phyloP scores from a whole-genome alignment of 2,113 vertebrate genomes.

The Tachysurus fulvidraco region DNA sequence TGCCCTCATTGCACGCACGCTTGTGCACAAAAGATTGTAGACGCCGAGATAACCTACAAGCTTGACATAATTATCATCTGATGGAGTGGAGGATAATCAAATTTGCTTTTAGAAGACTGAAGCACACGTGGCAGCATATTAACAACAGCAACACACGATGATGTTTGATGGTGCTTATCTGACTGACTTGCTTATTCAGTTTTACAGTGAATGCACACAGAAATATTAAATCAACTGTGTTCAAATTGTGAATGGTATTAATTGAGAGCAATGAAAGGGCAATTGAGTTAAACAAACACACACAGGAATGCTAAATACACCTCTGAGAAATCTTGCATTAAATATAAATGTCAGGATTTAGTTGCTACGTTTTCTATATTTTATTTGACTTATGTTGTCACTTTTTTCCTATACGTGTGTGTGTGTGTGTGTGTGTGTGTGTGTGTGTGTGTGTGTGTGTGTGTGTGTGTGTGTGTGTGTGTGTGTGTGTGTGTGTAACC shows the following conservation, averaged over 20 bases:
- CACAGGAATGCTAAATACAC: slow-evolving; percentile 51
- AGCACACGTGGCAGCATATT: neutral
- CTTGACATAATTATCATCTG: neutral
- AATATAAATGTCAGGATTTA: slow-evolving; percentile 52
- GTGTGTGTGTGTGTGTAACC: too few relatives aligned
- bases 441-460: too few relatives aligned
- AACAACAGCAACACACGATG: neutral
- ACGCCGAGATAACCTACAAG: slow-evolving; percentile 12
- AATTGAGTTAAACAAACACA: slow-evolving; percentile 60
- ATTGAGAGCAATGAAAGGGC: slow-evolving; percentile 51
- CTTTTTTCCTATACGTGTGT: slow-evolving; percentile 62
- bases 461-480: too few relatives aligned
- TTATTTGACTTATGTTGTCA: slow-evolving; percentile 65
- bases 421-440: neutral
- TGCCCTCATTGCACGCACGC: slow-evolving; percentile 7
- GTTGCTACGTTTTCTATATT: slow-evolving; percentile 63
- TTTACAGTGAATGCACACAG: slow-evolving; percentile 61
- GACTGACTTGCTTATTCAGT: slow-evolving; percentile 48
- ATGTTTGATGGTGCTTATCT: slow-evolving; percentile 38
- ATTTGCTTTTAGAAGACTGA: slow-evolving; percentile 10
- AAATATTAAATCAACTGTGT: slow-evolving; percentile 62
- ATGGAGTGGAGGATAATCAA: slow-evolving; percentile 8
- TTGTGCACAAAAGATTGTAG: neutral
- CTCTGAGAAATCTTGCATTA: slow-evolving; percentile 37
- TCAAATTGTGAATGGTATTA: slow-evolving; percentile 65